These are phyloP conservation scores for Scrobipalpa atriplicella DNA, from an alignment of 2,888 invertebrate genomes.

Conservation along the genomic window DNA sequence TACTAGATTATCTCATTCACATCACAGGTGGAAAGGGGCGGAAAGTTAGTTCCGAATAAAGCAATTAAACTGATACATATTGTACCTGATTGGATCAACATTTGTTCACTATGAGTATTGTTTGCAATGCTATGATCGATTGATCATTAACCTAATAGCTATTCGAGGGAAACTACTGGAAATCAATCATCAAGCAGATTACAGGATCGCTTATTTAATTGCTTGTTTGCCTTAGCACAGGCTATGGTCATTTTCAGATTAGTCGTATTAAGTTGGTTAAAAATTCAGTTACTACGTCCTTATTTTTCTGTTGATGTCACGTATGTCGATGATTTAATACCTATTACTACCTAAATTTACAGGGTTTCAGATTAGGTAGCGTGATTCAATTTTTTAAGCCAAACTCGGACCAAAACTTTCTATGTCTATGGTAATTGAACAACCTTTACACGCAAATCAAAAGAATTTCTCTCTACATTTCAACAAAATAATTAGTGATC, in stretches of 20 bases:
- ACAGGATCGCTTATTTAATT: background rate
- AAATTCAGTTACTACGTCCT: no score
- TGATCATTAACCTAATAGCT: constrained; percentile 62
- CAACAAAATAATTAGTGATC: no score
- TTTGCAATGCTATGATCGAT: constrained; percentile 58
- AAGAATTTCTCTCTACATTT: no score
- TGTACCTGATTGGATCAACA: constrained; percentile 19
- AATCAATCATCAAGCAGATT: constrained; percentile 20
- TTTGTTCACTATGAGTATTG: constrained; percentile 19
- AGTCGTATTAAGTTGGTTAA: background rate
- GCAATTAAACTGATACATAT: constrained; percentile 15
- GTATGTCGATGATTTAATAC: no score
- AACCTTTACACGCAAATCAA: no score
- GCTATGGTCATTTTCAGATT: background rate
- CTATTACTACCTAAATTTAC: no score
- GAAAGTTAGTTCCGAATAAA: background rate
- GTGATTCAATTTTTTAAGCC: no score
- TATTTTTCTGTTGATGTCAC: no score
- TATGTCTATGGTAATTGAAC: no score
- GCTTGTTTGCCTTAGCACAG: background rate
- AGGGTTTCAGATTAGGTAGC: no score
- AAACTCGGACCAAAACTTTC: no score
- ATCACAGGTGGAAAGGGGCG: background rate
- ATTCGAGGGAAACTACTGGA: constrained; percentile 25
- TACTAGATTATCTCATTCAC: no score